A percentile compares a stretch with the other conserved stretches of the same genome.
phyloP scores from a whole-genome alignment of 2,113 vertebrate genomes.

The Ceyx cyanopectus region DNA sequence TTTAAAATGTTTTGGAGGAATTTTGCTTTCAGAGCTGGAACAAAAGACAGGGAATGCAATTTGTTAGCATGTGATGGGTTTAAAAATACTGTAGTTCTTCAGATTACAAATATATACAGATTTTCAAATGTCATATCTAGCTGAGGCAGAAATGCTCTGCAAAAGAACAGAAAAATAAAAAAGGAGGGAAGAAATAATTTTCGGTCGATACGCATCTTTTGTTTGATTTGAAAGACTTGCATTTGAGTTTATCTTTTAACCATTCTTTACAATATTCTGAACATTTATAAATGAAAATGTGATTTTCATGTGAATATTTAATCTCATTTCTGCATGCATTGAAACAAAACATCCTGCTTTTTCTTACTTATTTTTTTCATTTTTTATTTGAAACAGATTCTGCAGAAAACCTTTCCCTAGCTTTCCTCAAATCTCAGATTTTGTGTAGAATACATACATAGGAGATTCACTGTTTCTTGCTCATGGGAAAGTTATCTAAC shows the following conservation, averaged over 20 bases:
- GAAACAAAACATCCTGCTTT: not conserved
- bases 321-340: not conserved
- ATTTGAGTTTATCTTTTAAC: not conserved
- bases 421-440: not conserved
- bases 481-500: constrained; percentile 58
- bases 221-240: not conserved
- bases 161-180: not conserved
- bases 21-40: not conserved
- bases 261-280: not conserved
- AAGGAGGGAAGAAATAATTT: not conserved
- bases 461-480: not conserved
- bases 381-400: not conserved
- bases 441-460: not conserved
- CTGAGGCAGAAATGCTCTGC: not conserved
- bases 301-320: not conserved
- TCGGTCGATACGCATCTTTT: not conserved
- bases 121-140: not conserved
- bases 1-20: not conserved
- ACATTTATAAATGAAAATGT: not conserved
- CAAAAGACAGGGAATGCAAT: not conserved
- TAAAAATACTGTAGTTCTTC: not conserved
- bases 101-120: not conserved
- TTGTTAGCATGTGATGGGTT: not conserved
- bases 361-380: not conserved
- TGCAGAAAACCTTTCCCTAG: not conserved